Evolutionary conservation across 2,888 invertebrate genomes (phyloP).

Genomic region (Saturnia pavonia): DNA sequence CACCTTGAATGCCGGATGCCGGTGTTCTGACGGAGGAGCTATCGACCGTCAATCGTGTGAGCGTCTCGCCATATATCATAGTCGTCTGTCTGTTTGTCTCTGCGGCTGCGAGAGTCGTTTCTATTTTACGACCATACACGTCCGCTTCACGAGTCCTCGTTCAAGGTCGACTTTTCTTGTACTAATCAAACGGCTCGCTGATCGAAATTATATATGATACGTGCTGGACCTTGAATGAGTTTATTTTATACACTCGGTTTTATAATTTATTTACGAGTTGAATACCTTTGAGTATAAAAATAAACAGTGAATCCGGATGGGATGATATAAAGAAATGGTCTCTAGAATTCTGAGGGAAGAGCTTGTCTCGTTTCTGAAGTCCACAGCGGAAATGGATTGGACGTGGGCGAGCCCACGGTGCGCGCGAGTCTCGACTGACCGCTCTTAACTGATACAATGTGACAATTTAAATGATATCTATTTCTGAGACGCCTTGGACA

Average conservation of each 20-base stretch:
- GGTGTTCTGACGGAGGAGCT: constrained; percentile 67
- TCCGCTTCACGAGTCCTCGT: constrained; percentile 68
- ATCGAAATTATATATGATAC: constrained; percentile 40
- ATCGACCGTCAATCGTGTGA: constrained; percentile 78
- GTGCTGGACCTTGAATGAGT: constrained; percentile 18
- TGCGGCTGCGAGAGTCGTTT: constrained; percentile 64
- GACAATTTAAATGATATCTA: constrained; percentile 68
- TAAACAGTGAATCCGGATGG: constrained; percentile 31
- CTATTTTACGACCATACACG: constrained; percentile 76
- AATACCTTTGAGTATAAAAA: constrained; percentile 22
- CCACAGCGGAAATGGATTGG: constrained; percentile 64
- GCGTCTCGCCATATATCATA: constrained; percentile 72
- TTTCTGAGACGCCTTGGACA: constrained; percentile 44
- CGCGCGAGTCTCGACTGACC: constrained; percentile 53
- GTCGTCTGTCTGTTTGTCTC: constrained; percentile 68
- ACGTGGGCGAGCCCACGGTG: constrained; percentile 73
- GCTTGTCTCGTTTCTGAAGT: constrained; percentile 53
- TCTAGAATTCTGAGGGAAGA: constrained; percentile 48
- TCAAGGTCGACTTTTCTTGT: constrained; percentile 68
- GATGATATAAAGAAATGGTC: constrained; percentile 38
- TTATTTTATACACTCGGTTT: constrained; percentile 23
- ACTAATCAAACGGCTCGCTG: constrained; percentile 46
- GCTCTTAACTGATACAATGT: constrained; percentile 52
- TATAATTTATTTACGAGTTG: constrained; percentile 19
- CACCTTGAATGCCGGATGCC: constrained; percentile 80